Evolutionary conservation across 2,113 vertebrate genomes (phyloP).

Genomic region (Odocoileus hemionus): DNA sequence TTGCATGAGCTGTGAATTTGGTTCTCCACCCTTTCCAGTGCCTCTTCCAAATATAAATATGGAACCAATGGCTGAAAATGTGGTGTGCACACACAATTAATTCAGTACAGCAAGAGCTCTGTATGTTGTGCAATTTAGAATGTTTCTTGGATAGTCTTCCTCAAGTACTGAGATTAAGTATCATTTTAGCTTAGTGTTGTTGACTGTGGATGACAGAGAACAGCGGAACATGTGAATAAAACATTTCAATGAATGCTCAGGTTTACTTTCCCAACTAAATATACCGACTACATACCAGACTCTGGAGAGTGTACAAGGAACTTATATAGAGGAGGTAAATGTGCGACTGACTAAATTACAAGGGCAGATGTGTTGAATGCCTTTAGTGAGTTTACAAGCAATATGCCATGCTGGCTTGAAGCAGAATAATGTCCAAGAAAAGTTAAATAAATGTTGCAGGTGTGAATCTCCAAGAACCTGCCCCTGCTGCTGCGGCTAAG

Average conservation of each 20-base stretch:
- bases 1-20: constrained; percentile 44
- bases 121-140: constrained; percentile 53
- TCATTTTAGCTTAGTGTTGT: constrained; percentile 25
- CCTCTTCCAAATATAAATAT: constrained; percentile 74
- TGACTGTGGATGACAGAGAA: constrained; percentile 27
- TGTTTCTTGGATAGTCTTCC: constrained; percentile 65
- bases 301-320: neutral
- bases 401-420: neutral
- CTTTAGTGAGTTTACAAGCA: neutral
- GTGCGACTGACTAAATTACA: neutral
- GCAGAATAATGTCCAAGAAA: neutral
- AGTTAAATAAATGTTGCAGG: neutral
- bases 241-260: constrained; percentile 44
- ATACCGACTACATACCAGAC: neutral
- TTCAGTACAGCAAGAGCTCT: constrained; percentile 60
- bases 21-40: constrained; percentile 53
- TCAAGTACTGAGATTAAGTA: constrained; percentile 54
- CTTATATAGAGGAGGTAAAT: neutral
- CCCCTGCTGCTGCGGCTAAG: neutral
- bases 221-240: constrained; percentile 50
- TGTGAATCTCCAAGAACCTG: neutral
- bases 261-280: constrained; percentile 39
- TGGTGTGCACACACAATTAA: constrained; percentile 64
- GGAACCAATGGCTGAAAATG: constrained; percentile 62
- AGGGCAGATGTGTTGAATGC: neutral